Evolutionary conservation across 2,113 vertebrate species (phyloP).

Genomic region (Lathamus discolor): DNA sequence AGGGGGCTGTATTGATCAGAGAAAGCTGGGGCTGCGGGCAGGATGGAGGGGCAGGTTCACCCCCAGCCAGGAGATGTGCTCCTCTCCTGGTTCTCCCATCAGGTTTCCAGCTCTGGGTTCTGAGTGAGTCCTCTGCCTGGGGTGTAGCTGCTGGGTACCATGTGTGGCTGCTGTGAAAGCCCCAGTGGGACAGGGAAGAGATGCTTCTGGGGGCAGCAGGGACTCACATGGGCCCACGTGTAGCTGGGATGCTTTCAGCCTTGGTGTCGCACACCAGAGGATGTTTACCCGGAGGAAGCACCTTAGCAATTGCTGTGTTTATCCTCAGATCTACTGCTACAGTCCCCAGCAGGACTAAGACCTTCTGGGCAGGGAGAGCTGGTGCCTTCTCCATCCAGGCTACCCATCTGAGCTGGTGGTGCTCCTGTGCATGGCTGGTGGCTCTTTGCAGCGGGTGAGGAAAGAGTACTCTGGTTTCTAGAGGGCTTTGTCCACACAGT

Average conservation of each 20-base stretch:
- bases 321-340: not conserved
- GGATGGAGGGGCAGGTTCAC: not conserved
- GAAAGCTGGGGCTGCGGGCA: not conserved
- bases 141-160: not conserved
- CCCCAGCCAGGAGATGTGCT: not conserved
- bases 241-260: not conserved
- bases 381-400: not conserved
- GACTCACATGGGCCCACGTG: not conserved
- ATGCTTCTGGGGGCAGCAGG: not conserved
- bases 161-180: not conserved
- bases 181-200: not conserved
- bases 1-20: not conserved
- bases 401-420: not conserved
- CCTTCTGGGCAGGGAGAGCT: not conserved
- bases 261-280: fast-evolving
- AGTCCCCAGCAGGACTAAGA: not conserved
- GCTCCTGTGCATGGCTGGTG: not conserved
- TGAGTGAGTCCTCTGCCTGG: not conserved
- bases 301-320: not conserved
- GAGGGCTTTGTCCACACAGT: not conserved
- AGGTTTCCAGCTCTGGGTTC: not conserved
- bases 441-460: not conserved
- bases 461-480: not conserved
- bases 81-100: not conserved
- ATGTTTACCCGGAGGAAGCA: not conserved